Evolutionary conservation across 2,797 vertebrate genomes (phyloP), one percentile per base, ranked within the genome.

Genomic region (Manis crassicaudata): DNA sequence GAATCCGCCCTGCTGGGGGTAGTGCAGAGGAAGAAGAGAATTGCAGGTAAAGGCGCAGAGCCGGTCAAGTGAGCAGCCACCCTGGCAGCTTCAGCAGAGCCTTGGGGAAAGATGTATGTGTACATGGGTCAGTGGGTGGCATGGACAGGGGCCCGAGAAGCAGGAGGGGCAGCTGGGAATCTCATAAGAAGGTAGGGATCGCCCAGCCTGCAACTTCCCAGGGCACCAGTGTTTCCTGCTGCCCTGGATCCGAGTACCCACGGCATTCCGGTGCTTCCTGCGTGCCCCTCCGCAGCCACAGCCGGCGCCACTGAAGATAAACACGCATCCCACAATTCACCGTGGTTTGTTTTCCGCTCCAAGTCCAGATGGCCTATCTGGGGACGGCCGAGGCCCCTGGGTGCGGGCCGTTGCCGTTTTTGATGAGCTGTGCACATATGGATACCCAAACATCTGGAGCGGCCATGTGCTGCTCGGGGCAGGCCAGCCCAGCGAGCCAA

Each of bases 371-470:
- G 99, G 99, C 97, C 97, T 96, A 97, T 97, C 97, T 96, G 95
- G 98, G 98, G 98, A 98, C 88, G 93, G 98, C 94, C 72, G 87
- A 89, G 88, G 98, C 98, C 99, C 98, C 97, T 97, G 98, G 98
- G 98, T 98, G 98, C 97, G 80, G 98, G 98, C 92, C 80, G 97
- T 98, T 96, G 96, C 98, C 63, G 98, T 97, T 98, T 98, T 98
- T 99, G 99, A 99, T 99, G 99, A 99, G 99, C 98, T 98, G 97
- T 95, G 99, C 99, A 98, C 99, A 99, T 97, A 98, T 94, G 98
- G 97, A 98, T 98, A 98, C 98, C 97, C 96, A 95, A 99, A 99
- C 99, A 99, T 99, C 99, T 99, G 99, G 99, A 99, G 98, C 83
- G 92, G 96, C 99, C 99, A 99, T 99, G 99, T 99, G 99, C 99